Evolutionary conservation across 2,113 vertebrate genomes (phyloP).

Genomic region (Glaucomys volans): DNA sequence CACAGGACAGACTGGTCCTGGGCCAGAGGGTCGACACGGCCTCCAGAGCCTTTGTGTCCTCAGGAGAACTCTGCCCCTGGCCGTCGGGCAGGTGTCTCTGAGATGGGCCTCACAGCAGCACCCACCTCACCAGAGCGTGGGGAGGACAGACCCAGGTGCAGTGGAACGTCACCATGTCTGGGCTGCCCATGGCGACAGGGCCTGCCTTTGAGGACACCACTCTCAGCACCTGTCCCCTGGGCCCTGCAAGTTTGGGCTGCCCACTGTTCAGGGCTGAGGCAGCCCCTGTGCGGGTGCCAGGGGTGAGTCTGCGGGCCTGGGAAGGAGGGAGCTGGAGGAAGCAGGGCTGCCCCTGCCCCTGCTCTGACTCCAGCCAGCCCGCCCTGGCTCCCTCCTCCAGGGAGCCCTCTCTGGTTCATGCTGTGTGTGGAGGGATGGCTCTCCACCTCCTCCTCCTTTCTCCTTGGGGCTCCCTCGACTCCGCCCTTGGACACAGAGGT

Average conservation of each 20-base stretch:
- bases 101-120: no score
- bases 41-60: not conserved
- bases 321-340: constrained; percentile 34
- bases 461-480: not conserved
- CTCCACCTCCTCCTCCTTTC: not conserved
- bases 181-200: not conserved
- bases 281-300: not conserved
- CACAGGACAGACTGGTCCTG: not conserved
- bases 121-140: no score
- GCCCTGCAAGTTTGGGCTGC: not conserved
- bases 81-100: no score
- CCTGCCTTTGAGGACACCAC: not conserved
- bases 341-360: not conserved
- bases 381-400: not conserved
- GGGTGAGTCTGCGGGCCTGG: not conserved
- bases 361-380: not conserved
- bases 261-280: not conserved
- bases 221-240: not conserved
- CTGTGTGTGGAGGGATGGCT: not conserved
- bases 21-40: not conserved
- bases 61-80: not conserved
- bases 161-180: not conserved
- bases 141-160: no score
- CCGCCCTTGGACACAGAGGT: not conserved
- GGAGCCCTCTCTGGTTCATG: not conserved